These are phyloP conservation scores for Chrysolina haemoptera DNA, from an alignment of 2,888 invertebrate species.

Conservation along the genomic window DNA sequence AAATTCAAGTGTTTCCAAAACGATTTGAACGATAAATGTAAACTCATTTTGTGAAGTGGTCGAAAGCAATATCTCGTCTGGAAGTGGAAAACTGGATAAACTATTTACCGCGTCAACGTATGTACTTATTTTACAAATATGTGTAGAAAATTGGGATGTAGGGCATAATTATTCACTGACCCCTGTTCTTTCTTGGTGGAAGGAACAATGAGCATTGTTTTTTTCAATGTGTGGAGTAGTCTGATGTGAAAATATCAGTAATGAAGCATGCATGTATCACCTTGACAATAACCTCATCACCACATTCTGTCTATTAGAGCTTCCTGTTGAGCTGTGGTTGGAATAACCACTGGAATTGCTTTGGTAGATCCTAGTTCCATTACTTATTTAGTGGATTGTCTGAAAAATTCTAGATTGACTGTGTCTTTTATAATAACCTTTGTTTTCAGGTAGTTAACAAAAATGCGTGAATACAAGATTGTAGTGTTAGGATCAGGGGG, in stretches of 20 bases:
- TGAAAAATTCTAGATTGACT: background rate
- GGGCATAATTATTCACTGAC: constrained; percentile 43
- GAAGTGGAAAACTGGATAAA: constrained; percentile 49
- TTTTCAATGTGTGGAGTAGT: constrained; percentile 18
- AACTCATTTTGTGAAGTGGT: constrained; percentile 54
- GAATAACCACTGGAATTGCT: constrained; percentile 44
- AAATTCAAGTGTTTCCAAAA: constrained; percentile 65
- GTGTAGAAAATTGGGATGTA: constrained; percentile 45
- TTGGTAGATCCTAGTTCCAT: constrained; percentile 39
- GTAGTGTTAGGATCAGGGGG: constrained; percentile 99
- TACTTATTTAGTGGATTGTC: constrained; percentile 10
- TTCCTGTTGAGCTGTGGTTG: constrained; percentile 64
- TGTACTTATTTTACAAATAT: constrained; percentile 55
- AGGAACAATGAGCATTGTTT: constrained; percentile 39
- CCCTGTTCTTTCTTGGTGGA: constrained; percentile 40
- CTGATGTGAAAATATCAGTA: constrained; percentile 18
- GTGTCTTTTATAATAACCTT: constrained; percentile 15
- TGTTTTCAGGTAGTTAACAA: constrained; percentile 55
- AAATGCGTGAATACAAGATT: constrained; percentile 99
- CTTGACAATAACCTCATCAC: constrained; percentile 29
- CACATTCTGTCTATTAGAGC: constrained; percentile 35
- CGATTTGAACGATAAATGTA: constrained; percentile 55
- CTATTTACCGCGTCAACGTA: constrained; percentile 52
- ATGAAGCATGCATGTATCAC: constrained; percentile 18
- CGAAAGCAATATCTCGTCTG: constrained; percentile 42